These are phyloP conservation scores for Oligia strigilis DNA, from an alignment of 2,888 invertebrate genomes.

Conservation along the genomic window DNA sequence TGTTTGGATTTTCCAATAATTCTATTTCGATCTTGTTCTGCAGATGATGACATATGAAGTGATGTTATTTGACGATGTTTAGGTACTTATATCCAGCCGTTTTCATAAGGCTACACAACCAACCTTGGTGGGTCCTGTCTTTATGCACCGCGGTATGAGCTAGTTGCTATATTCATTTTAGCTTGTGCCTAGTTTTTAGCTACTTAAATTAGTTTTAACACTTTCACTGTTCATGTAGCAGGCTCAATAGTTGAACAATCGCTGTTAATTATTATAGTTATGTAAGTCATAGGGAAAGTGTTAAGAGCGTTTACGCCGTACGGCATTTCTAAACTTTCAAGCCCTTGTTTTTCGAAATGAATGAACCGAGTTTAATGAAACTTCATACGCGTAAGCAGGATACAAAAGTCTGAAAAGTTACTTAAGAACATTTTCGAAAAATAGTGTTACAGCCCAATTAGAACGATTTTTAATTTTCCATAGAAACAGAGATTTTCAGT, in stretches of 20 bases:
- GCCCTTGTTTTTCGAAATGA: too few species aligned
- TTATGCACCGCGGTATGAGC: background rate
- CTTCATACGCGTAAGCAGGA: too few species aligned
- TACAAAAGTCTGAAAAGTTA: too few species aligned
- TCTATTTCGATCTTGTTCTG: background rate
- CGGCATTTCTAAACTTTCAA: too few species aligned
- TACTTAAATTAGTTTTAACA: slow-evolving; percentile 10
- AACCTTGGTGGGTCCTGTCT: background rate
- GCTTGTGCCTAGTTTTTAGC: background rate
- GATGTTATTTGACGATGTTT: background rate
- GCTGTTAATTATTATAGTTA: background rate
- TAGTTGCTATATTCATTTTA: slow-evolving; percentile 8
- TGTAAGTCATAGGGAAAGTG: background rate
- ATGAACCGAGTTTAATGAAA: too few species aligned
- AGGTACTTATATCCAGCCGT: background rate
- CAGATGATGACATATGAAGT: background rate
- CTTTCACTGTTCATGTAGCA: background rate
- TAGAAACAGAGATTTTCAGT: too few species aligned
- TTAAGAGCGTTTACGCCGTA: background rate
- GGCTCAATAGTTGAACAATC: slow-evolving; percentile 4
- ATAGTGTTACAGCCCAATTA: too few species aligned
- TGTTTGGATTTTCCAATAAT: background rate
- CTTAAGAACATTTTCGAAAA: too few species aligned
- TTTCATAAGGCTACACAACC: background rate
- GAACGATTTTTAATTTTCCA: too few species aligned